phyloP scores from a whole-genome alignment of 2,113 vertebrate genomes.

The Pungitius pungitius region DNA sequence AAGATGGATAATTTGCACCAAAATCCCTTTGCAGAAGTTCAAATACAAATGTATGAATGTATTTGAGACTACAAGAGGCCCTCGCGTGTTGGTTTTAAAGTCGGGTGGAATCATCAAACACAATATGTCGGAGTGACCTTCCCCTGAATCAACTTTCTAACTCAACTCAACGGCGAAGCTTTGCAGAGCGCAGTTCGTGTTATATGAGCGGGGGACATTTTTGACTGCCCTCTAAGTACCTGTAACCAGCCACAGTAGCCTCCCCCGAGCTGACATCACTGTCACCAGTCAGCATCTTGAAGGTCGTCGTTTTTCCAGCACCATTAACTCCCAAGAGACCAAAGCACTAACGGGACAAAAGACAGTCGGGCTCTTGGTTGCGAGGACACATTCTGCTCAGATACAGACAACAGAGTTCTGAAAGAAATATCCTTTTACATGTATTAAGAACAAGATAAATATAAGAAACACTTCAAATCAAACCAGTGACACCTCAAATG shows the following conservation, averaged over 20 bases:
- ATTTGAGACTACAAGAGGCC: constrained; percentile 7
- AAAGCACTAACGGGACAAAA: constrained; percentile 86
- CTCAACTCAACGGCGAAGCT: constrained; percentile 21
- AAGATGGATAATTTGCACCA: neutral
- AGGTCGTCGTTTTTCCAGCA: constrained; percentile 95
- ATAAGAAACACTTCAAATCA: neutral
- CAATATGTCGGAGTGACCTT: constrained; percentile 32
- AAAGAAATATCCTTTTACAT: neutral
- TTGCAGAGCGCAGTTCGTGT: constrained; percentile 13
- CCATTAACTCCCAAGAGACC: constrained; percentile 96
- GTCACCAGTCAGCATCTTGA: constrained; percentile 97
- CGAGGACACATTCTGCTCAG: neutral
- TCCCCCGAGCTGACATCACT: constrained; percentile 89
- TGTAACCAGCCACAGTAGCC: constrained; percentile 88
- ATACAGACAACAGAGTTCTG: neutral
- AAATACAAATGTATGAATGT: neutral
- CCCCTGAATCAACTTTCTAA: constrained; percentile 12
- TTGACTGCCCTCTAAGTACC: constrained; percentile 71
- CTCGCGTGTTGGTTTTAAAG: constrained; percentile 25
- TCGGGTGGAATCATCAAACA: constrained; percentile 20
- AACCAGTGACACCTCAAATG: neutral
- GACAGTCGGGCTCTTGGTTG: neutral
- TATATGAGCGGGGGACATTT: neutral
- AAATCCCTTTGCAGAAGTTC: neutral
- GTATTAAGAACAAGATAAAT: neutral